Conservation (phyloP, 2,797 vertebrate genomes). For the Champsocephalus gunnari region DNA sequence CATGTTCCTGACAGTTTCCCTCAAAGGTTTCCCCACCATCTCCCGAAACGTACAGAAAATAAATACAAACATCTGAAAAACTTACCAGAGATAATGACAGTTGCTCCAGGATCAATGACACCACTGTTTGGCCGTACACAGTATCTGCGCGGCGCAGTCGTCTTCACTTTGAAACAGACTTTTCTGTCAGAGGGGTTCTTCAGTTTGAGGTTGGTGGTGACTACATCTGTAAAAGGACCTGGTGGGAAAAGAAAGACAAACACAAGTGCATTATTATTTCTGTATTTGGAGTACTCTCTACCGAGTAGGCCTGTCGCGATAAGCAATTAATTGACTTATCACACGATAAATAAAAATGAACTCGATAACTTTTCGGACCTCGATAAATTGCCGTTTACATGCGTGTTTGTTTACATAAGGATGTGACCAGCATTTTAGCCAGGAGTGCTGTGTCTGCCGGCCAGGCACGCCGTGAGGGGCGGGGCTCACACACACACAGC, state of each 20-base stretch:
- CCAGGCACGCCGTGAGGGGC: too few species aligned
- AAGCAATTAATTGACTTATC: too few species aligned
- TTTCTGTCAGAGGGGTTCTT: conserved; percentile 96
- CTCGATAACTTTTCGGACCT: too few species aligned
- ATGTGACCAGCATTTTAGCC: too few species aligned
- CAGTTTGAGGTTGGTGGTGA: conserved; percentile 97
- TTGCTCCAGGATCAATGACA: conserved; percentile 91
- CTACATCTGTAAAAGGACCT: conserved; percentile 99
- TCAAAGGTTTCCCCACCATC: not conserved
- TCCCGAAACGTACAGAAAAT: not conserved
- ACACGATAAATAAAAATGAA: too few species aligned
- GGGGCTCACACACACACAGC: too few species aligned
- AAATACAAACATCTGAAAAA: not conserved
- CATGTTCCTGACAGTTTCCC: not conserved
- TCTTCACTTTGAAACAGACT: conserved; percentile 99
- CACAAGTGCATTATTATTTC: not conserved
- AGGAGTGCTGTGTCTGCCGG: too few species aligned
- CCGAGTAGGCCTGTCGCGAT: too few species aligned
- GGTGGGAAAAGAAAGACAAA: conserved; percentile 17
- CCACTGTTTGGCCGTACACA: conserved; percentile 99
- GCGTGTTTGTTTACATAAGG: too few species aligned
- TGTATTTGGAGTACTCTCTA: not conserved
- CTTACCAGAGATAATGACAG: conserved; percentile 93
- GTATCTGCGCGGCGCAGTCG: conserved; percentile 96
- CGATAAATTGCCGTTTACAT: too few species aligned